Evolutionary conservation across 2,888 invertebrate genomes (phyloP).

Genomic region (Unio pictorum): DNA sequence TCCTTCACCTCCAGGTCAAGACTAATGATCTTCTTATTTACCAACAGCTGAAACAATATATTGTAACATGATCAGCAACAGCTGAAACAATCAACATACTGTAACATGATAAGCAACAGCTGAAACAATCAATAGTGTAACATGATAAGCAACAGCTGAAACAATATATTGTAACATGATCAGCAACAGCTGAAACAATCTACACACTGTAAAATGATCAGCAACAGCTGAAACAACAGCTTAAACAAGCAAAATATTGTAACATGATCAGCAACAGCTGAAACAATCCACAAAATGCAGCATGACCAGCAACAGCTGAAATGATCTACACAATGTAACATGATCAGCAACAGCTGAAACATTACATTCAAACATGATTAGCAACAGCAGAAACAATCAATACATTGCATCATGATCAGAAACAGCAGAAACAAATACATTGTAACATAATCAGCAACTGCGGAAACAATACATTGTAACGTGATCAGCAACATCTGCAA

Average conservation of each 20-base stretch:
- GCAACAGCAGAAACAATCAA: too few species aligned
- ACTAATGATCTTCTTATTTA: constrained; percentile 98
- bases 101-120: not conserved
- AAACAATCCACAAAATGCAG: not conserved
- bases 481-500: not conserved
- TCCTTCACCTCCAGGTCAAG: constrained; percentile 95
- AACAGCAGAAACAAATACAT: not conserved
- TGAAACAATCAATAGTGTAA: not conserved
- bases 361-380: too few species aligned
- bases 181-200: not conserved
- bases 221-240: too few species aligned
- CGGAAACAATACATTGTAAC: not conserved
- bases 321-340: not conserved
- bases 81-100: not conserved
- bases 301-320: not conserved
- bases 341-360: not conserved
- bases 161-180: not conserved
- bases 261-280: too few species aligned
- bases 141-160: too few species aligned
- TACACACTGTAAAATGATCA: not conserved
- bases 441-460: not conserved
- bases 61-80: constrained; percentile 5
- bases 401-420: not conserved
- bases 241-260: too few species aligned
- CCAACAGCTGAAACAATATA: constrained; percentile 77